Conservation (phyloP, 2,888 invertebrate genomes). For the Eretmocerus hayati region DNA sequence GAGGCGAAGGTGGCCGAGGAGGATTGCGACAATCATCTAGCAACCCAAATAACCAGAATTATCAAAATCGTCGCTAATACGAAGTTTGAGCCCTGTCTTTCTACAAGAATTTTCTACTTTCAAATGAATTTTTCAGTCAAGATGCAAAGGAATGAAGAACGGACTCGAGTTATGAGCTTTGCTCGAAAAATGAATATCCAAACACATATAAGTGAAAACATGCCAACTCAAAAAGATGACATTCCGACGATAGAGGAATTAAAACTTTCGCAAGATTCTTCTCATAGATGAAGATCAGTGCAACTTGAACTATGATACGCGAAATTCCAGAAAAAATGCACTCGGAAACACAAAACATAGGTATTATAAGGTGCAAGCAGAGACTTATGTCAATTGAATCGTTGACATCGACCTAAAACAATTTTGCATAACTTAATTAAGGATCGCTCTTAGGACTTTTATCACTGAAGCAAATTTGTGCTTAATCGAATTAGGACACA, state of each 20-base stretch:
- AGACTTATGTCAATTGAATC: slow-evolving; percentile 19
- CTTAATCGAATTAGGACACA: slow-evolving; percentile 15
- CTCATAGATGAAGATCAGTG: slow-evolving; percentile 19
- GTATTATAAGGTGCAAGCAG: slow-evolving; percentile 15
- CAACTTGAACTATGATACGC: slow-evolving; percentile 19
- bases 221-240: slow-evolving; percentile 20
- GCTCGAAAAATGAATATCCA: slow-evolving; percentile 13
- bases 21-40: slow-evolving; percentile 41
- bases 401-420: slow-evolving; percentile 21
- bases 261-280: slow-evolving; percentile 18
- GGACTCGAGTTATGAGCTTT: slow-evolving; percentile 12
- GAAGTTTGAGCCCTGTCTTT: not conserved
- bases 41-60: slow-evolving; percentile 38
- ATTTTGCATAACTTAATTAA: slow-evolving; percentile 21
- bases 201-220: slow-evolving; percentile 8
- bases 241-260: slow-evolving; percentile 22
- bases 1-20: slow-evolving; percentile 39
- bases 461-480: slow-evolving; percentile 12
- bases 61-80: slow-evolving; percentile 42
- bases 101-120: slow-evolving; percentile 3
- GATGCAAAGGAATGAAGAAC: slow-evolving; percentile 11
- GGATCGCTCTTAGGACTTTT: slow-evolving; percentile 12
- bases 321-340: slow-evolving; percentile 18
- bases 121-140: slow-evolving; percentile 9
- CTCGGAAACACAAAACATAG: slow-evolving; percentile 7